Conservation (phyloP, 2,113 vertebrate genomes). For the Neomonachus schauinslandi region DNA sequence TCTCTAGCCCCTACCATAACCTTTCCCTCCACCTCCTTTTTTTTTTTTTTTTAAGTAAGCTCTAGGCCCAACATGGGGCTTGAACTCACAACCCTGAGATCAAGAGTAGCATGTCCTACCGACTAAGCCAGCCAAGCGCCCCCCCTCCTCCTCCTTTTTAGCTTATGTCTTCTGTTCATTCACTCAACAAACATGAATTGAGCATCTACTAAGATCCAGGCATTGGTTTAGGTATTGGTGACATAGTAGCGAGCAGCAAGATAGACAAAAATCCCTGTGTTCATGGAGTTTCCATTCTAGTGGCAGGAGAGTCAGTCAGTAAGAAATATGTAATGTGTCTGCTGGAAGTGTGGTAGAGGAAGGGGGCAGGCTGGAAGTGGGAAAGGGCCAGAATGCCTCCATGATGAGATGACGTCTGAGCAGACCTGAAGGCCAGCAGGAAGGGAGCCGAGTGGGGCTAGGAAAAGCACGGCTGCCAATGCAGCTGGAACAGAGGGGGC, state of each 20-base stretch:
- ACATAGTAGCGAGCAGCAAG: neutral
- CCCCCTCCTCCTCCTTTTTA: neutral
- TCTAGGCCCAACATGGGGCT: neutral
- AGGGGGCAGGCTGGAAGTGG: neutral
- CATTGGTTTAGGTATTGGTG: neutral
- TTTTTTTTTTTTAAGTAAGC: neutral
- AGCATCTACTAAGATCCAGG: neutral
- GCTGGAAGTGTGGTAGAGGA: neutral
- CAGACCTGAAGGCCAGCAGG: neutral
- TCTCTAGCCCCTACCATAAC: neutral
- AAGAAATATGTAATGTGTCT: neutral
- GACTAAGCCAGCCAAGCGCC: neutral
- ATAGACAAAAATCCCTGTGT: neutral
- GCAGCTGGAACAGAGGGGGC: neutral
- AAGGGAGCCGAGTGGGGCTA: neutral
- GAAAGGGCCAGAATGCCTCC: neutral
- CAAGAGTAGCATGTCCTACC: neutral
- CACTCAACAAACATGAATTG: neutral
- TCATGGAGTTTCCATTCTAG: neutral
- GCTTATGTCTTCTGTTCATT: neutral
- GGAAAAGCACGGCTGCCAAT: neutral
- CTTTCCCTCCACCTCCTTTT: neutral
- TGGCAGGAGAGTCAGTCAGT: neutral
- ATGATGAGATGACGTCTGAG: neutral
- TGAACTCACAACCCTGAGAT: neutral